Evolutionary conservation across 2,113 vertebrate species (phyloP).

Genomic region (Coptodon rendalli): DNA sequence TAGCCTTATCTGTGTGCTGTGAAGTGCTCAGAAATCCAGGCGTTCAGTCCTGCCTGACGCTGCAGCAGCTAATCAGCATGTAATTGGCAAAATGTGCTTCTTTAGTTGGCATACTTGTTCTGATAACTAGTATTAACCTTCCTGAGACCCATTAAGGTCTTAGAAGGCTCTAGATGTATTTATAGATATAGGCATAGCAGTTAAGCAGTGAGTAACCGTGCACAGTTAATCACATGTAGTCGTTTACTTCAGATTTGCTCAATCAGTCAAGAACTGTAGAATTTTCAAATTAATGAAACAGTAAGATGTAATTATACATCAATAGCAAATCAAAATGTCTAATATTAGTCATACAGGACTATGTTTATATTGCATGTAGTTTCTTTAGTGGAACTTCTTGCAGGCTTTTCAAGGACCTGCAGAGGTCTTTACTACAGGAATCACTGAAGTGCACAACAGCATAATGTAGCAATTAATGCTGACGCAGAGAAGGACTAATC

Average conservation of each 20-base stretch:
- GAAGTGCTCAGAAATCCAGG: not conserved
- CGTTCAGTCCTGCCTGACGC: not conserved
- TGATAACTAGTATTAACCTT: not conserved
- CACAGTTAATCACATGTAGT: not conserved
- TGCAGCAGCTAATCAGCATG: not conserved
- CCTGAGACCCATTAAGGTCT: not conserved
- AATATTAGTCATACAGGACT: not conserved
- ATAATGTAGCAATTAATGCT: constrained; percentile 25
- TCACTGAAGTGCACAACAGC: constrained; percentile 15
- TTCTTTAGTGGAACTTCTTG: not conserved
- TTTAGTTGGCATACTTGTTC: not conserved
- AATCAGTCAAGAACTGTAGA: not conserved
- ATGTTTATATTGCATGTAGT: not conserved
- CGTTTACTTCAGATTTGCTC: not conserved
- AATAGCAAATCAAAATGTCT: not conserved
- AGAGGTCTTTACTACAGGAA: not conserved
- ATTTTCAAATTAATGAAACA: not conserved
- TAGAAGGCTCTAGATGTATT: not conserved
- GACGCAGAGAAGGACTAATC: constrained; percentile 17
- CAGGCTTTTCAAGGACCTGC: constrained; percentile 3
- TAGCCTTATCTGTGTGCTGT: not conserved
- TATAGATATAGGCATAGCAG: not conserved
- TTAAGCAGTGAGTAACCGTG: not conserved
- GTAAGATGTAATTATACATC: not conserved
- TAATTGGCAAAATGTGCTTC: not conserved